phyloP scores from a whole-genome alignment of 2,888 invertebrate genomes.

The Amphimallon solstitiale region DNA sequence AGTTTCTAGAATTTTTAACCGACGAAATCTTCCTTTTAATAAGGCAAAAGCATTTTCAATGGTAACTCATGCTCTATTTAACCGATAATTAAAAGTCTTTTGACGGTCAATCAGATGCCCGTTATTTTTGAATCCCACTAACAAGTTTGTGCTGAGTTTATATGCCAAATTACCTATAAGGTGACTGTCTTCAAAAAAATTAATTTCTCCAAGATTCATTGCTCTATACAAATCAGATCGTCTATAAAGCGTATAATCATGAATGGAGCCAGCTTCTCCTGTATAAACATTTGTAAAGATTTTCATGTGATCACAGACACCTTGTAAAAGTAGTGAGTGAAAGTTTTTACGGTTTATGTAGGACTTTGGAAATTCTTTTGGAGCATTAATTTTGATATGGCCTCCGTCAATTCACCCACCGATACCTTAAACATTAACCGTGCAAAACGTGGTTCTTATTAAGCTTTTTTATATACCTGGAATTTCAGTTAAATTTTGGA shows the following conservation, averaged over 20 bases:
- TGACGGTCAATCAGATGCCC: slow-evolving; percentile 1
- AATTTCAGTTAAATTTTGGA: too few relatives aligned
- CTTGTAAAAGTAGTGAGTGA: slow-evolving; percentile 11
- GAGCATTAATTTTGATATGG: slow-evolving; percentile 6
- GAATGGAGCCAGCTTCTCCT: slow-evolving; percentile 1
- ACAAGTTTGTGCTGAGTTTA: not conserved
- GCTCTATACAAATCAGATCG: slow-evolving; percentile 1
- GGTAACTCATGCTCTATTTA: too few relatives aligned
- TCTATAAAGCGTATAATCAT: not conserved
- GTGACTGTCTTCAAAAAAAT: not conserved
- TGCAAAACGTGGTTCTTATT: too few relatives aligned
- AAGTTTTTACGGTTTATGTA: slow-evolving; percentile 11
- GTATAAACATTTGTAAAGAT: slow-evolving; percentile 10
- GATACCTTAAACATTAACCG: too few relatives aligned
- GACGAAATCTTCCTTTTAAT: too few relatives aligned
- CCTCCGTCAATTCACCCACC: slow-evolving; percentile 4
- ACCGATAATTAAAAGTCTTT: too few relatives aligned
- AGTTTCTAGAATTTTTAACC: too few relatives aligned
- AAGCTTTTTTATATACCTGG: too few relatives aligned
- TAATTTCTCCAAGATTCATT: not conserved
- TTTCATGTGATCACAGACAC: slow-evolving; percentile 5
- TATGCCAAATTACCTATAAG: slow-evolving; percentile 9
- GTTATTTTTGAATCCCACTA: slow-evolving; percentile 1
- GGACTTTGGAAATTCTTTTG: slow-evolving; percentile 2
- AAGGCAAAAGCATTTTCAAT: too few relatives aligned